Evolutionary conservation across 2,113 vertebrate species (phyloP), one percentile per base, ranked within the genome.

Genomic region (Channa argus): DNA sequence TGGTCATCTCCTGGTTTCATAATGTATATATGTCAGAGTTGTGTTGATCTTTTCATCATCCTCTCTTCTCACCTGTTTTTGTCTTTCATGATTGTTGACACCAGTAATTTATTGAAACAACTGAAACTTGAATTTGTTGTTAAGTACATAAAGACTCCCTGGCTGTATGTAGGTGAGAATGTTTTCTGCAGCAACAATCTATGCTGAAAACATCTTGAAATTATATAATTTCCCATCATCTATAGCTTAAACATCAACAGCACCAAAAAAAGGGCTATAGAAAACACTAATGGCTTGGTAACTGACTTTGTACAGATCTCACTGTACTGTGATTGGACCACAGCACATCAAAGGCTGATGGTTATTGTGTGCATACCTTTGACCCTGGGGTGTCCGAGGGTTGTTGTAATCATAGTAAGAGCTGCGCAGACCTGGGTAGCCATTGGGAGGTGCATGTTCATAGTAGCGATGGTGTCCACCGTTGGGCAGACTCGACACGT

Each of bases 401-500:
- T 94, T 96, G 70, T 97, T 95, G 1, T 94, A 92, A 50, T 97
- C 95, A 76, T 95, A 94, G 86, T 94, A 94, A 5, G 94, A 62
- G 39, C 88, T 87, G 44, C 74, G 83, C 37, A 89, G 93, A 71
- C 91, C 93, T 0, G 89, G 94, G 92, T 95, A 96, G 45, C 95
- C 91, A 0, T 96, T 98, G 61, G 96, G 94, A 69, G 95, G 95
- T 2, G 94, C 89, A 2, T 94, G 96, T 60, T 98, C 96, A 11
- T 94, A 95, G 86, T 88, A 95, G 74, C 94, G 94, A 88, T 91
- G 92, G 78, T 95, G 95, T 72, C 95, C 97, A 78, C 96, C 97
- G 1, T 97, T 96, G 88, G 95, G 94, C 77, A 96, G 90, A 91
- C 96, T 96, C 92, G 96, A 98, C 91, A 96, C 76, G 60, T 99